Evolutionary conservation across 2,888 invertebrate genomes (phyloP).

Genomic region (Apodemia duryi): DNA sequence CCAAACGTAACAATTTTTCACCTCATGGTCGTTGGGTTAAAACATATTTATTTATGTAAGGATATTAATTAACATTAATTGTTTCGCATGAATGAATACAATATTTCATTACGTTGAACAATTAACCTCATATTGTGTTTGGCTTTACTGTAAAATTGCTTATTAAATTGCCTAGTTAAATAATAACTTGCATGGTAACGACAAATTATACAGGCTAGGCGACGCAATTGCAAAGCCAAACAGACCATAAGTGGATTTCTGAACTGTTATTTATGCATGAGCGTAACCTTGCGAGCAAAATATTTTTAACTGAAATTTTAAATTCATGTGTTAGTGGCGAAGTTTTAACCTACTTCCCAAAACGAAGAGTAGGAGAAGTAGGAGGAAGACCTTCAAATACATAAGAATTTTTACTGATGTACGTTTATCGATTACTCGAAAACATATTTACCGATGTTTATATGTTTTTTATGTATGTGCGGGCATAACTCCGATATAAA

Average conservation of each 20-base stretch:
- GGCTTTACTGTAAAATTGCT: conserved; percentile 46
- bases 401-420: too few species aligned
- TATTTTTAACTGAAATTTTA: conserved; percentile 15
- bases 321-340: background rate
- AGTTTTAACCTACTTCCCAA: too few species aligned
- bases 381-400: too few species aligned
- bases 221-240: conserved; percentile 41
- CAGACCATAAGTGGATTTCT: conserved; percentile 31
- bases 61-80: conserved; percentile 12
- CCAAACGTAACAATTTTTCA: too few species aligned
- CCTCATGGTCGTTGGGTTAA: background rate
- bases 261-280: conserved; percentile 19
- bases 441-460: too few species aligned
- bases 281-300: conserved; percentile 10
- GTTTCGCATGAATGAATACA: conserved; percentile 18
- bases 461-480: too few species aligned
- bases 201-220: conserved; percentile 49
- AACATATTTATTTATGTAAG: background rate
- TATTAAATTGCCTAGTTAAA: conserved; percentile 46
- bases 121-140: conserved; percentile 42
- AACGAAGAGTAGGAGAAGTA: too few species aligned
- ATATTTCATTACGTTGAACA: conserved; percentile 43
- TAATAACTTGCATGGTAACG: conserved; percentile 49
- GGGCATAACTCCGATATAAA: too few species aligned
- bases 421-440: too few species aligned